A percentile compares a stretch with the other conserved stretches of the same genome.
Evolutionary conservation across 2,888 invertebrate genomes (phyloP).

Genomic region (Plebejus argus): DNA sequence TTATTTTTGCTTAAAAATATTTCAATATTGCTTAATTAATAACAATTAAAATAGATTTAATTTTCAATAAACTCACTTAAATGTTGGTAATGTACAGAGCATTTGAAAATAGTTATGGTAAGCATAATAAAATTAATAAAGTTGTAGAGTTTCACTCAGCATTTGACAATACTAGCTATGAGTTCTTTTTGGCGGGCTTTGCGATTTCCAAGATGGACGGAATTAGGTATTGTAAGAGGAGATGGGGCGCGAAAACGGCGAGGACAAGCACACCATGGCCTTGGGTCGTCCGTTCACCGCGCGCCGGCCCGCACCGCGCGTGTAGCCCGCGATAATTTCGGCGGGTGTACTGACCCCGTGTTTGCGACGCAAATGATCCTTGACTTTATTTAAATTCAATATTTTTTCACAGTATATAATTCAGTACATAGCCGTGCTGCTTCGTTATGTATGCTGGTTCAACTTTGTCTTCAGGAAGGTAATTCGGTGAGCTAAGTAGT

Average conservation of each 20-base stretch:
- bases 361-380: slow-evolving; percentile 77
- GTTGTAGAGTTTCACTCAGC: neutral
- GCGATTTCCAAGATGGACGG: neutral
- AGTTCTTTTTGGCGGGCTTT: neutral
- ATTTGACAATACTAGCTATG: neutral
- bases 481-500: neutral
- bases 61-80: neutral
- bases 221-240: slow-evolving; percentile 24
- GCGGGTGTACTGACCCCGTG: slow-evolving; percentile 78
- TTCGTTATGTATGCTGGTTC: slow-evolving; percentile 18
- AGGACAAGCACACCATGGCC: slow-evolving; percentile 58
- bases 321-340: slow-evolving; percentile 77
- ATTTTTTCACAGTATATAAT: slow-evolving; percentile 46
- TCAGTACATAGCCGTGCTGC: slow-evolving; percentile 3
- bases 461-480: slow-evolving; percentile 3
- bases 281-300: slow-evolving; percentile 75
- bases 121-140: too few species aligned
- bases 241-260: slow-evolving; percentile 27
- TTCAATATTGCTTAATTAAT: neutral
- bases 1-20: neutral
- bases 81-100: neutral
- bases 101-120: neutral
- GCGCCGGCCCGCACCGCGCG: slow-evolving; percentile 69
- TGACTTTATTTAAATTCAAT: slow-evolving; percentile 75
- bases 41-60: neutral